Conservation (phyloP, 2,113 vertebrate species). For the Phodopus roborovskii region DNA sequence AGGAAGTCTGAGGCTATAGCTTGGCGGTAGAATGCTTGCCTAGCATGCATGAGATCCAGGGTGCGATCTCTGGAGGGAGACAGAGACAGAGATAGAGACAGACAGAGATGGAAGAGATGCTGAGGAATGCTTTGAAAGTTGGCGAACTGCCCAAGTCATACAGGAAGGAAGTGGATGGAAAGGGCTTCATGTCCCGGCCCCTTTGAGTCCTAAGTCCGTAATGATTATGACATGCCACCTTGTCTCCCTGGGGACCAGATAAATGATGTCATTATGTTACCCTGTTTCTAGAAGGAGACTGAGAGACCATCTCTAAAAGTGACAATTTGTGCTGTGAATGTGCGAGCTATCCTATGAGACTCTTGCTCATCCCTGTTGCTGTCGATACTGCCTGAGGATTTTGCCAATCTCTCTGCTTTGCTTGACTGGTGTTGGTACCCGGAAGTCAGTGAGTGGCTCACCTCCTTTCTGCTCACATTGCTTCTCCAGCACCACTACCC, state of each 20-base stretch:
- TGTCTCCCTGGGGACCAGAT: not conserved
- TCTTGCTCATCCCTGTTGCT: not conserved
- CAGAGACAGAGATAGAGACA: not conserved
- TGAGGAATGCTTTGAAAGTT: not conserved
- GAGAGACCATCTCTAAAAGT: not conserved
- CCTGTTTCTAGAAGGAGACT: not conserved
- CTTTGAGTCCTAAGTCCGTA: not conserved
- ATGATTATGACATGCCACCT: too few relatives aligned
- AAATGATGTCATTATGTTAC: not conserved
- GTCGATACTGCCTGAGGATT: not conserved
- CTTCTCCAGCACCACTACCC: not conserved
- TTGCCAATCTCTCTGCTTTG: rapidly evolving
- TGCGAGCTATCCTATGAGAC: rapidly evolving
- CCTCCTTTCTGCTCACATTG: slow-evolving; percentile 2
- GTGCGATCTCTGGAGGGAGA: not conserved
- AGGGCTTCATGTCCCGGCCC: rapidly evolving
- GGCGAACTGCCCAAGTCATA: not conserved
- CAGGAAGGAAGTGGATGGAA: not conserved
- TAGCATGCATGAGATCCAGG: not conserved
- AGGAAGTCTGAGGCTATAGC: not conserved
- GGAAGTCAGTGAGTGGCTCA: not conserved
- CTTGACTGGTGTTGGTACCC: not conserved
- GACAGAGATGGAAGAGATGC: too few relatives aligned
- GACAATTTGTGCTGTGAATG: not conserved
- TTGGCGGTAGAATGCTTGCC: not conserved